Conservation (phyloP, 1,140 invertebrate genomes). For the Periplaneta americana region DNA sequence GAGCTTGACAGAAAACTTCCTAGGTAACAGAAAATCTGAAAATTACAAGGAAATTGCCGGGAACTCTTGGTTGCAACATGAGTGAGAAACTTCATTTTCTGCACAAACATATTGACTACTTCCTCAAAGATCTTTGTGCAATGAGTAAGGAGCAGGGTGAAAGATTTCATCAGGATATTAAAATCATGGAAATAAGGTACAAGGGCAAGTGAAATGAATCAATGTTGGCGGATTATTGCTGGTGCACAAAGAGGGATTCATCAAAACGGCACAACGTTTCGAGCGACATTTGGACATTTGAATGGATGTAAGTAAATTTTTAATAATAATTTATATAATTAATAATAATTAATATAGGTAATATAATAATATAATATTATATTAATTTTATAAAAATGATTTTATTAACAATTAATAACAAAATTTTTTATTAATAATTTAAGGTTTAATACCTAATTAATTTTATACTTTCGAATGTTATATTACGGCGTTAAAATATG, state of each 20-base stretch:
- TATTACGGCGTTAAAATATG: too few relatives aligned
- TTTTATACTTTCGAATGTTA: too few relatives aligned
- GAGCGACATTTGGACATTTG: neutral
- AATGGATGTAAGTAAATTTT: neutral
- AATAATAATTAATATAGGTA: too few relatives aligned
- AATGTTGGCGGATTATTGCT: slow-evolving; percentile 34
- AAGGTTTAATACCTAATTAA: too few relatives aligned
- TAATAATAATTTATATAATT: neutral
- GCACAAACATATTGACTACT: slow-evolving; percentile 35
- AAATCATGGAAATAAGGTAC: too few relatives aligned
- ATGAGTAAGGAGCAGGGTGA: too few relatives aligned
- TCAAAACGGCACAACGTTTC: neutral
- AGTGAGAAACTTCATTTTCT: slow-evolving; percentile 36
- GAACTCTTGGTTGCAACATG: slow-evolving; percentile 27
- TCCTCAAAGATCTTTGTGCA: slow-evolving; percentile 29
- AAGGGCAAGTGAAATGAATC: slow-evolving; percentile 26
- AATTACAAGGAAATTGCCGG: neutral
- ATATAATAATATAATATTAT: too few relatives aligned
- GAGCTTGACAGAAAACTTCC: neutral
- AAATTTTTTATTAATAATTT: too few relatives aligned
- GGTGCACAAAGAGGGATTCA: slow-evolving; percentile 10
- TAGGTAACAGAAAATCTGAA: neutral
- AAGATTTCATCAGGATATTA: too few relatives aligned
- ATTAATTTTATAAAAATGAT: too few relatives aligned
- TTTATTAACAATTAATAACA: too few relatives aligned